Evolutionary conservation across 2,888 invertebrate genomes (phyloP).

Genomic region (Calephelis perditalis): DNA sequence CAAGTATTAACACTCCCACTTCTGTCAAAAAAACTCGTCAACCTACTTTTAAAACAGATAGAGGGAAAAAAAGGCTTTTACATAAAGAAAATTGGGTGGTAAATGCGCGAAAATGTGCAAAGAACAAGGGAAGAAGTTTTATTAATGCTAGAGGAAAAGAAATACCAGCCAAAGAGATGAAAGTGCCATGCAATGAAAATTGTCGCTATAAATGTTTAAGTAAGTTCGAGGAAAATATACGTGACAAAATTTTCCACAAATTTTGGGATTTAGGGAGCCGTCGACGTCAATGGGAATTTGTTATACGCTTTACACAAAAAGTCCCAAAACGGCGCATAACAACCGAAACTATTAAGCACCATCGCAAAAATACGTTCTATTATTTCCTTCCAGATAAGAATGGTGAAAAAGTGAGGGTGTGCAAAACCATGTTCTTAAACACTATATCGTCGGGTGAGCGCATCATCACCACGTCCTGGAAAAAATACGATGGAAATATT

Average conservation of each 20-base stretch:
- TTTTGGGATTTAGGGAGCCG: conserved; percentile 1
- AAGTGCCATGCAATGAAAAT: not conserved
- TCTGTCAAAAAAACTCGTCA: conserved; percentile 9
- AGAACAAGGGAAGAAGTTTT: conserved; percentile 9
- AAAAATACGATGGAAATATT: not conserved
- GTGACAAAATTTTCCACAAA: not conserved
- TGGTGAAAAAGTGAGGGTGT: not conserved
- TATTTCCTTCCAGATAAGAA: conserved; percentile 22
- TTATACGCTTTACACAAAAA: not conserved
- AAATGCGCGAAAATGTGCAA: not conserved
- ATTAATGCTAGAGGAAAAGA: conserved; percentile 12
- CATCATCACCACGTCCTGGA: conserved; percentile 18
- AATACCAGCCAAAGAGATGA: not conserved
- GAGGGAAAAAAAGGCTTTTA: not conserved
- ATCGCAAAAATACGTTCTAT: conserved; percentile 22
- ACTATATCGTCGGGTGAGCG: conserved; percentile 23
- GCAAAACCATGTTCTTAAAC: conserved; percentile 28
- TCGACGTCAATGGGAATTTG: not conserved
- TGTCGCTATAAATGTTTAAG: not conserved
- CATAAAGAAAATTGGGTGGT: conserved; percentile 3
- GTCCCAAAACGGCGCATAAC: not conserved
- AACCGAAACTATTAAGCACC: not conserved
- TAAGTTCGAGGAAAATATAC: not conserved
- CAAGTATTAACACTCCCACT: not conserved
- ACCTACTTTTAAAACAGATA: conserved; percentile 4